Evolutionary conservation across 2,797 vertebrate species (phyloP).

Genomic region (Orestias chungarensis): DNA sequence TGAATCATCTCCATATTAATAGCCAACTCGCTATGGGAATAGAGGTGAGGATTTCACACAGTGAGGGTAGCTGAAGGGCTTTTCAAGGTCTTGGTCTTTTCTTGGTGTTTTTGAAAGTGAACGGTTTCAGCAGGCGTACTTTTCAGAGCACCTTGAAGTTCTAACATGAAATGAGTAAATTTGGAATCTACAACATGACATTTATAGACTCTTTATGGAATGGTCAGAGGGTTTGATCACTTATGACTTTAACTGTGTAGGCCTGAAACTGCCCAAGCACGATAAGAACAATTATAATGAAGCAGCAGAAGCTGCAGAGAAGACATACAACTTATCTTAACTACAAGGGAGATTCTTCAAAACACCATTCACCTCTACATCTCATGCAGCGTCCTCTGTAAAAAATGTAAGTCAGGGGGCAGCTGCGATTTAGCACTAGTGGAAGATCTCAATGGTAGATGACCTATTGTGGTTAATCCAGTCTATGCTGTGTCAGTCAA

Average conservation of each 20-base stretch:
- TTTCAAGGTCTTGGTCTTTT: conserved; percentile 28
- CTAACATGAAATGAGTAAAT: conserved; percentile 46
- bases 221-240: conserved; percentile 42
- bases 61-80: conserved; percentile 22
- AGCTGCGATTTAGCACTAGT: conserved; percentile 59
- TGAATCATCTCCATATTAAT: conserved; percentile 75
- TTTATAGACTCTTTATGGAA: conserved; percentile 28
- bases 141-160: conserved; percentile 26
- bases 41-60: conserved; percentile 48
- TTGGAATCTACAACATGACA: conserved; percentile 32
- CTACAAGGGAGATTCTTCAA: conserved; percentile 41
- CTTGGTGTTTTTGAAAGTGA: conserved; percentile 56
- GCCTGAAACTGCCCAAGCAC: conserved; percentile 35
- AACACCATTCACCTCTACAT: conserved; percentile 19
- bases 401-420: conserved; percentile 59
- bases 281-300: conserved; percentile 54
- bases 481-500: conserved; percentile 59
- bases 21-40: conserved; percentile 62
- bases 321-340: conserved; percentile 49
- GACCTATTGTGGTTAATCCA: conserved; percentile 64
- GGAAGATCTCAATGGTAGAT: conserved; percentile 53
- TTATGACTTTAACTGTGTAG: conserved; percentile 47
- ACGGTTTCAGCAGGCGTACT: conserved; percentile 24
- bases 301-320: conserved; percentile 38
- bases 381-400: conserved; percentile 27